A percentile compares a stretch with the other conserved stretches of the same genome.
Evolutionary conservation across 2,888 invertebrate species (phyloP).

Genomic region (Epistrophella euchroma): DNA sequence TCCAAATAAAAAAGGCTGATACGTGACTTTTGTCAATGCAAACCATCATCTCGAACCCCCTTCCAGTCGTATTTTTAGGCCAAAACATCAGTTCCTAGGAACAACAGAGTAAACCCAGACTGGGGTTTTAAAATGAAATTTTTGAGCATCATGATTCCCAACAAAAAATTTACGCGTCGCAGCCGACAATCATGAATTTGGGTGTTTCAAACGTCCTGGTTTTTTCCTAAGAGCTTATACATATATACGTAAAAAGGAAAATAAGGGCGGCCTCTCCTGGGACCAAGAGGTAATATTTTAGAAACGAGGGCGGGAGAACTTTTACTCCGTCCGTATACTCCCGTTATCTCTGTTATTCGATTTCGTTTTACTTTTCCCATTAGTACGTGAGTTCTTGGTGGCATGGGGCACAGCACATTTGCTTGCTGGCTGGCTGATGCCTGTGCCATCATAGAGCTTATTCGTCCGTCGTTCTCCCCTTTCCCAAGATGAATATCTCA

Average conservation of each 20-base stretch:
- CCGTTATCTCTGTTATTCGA: slow-evolving; percentile 75
- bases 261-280: slow-evolving; percentile 70
- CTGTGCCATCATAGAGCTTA: neutral
- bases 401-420: neutral
- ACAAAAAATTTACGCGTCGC: slow-evolving; percentile 67
- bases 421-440: neutral
- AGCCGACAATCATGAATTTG: slow-evolving; percentile 57
- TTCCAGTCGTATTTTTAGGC: neutral
- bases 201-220: slow-evolving; percentile 28
- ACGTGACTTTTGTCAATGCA: slow-evolving; percentile 73
- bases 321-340: neutral
- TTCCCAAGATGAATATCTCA: slow-evolving; percentile 58
- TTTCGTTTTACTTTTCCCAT: slow-evolving; percentile 71
- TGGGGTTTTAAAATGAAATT: slow-evolving; percentile 72
- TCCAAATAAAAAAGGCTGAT: slow-evolving; percentile 68
- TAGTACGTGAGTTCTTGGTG: slow-evolving; percentile 63
- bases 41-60: slow-evolving; percentile 59
- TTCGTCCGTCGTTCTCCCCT: neutral
- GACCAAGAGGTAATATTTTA: slow-evolving; percentile 73
- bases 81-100: slow-evolving; percentile 15
- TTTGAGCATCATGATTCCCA: slow-evolving; percentile 73
- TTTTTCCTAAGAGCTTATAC: neutral
- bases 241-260: neutral
- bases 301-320: slow-evolving; percentile 57
- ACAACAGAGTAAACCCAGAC: slow-evolving; percentile 19